These are phyloP conservation scores for Lasioglossum oenotherae DNA, from an alignment of 2,888 invertebrate species.

Conservation along the genomic window DNA sequence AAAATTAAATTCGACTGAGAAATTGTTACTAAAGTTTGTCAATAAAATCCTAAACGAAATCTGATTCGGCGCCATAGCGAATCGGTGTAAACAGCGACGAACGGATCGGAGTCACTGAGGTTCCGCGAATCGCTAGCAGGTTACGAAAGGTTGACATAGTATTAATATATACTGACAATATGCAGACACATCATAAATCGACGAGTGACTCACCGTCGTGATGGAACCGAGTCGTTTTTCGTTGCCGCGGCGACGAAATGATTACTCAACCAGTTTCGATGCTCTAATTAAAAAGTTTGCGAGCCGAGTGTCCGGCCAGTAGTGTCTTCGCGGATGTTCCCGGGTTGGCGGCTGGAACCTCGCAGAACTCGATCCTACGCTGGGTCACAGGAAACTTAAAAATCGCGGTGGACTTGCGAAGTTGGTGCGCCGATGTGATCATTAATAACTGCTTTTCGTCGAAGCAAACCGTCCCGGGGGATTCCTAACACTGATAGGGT, in stretches of 20 bases:
- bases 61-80: neutral
- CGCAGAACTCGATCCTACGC: neutral
- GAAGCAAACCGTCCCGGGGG: neutral
- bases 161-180: neutral
- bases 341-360: neutral
- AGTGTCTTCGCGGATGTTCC: neutral
- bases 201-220: neutral
- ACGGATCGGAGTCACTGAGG: neutral
- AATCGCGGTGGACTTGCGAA: neutral
- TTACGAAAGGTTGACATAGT: neutral
- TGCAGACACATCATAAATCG: neutral
- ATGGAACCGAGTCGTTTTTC: neutral
- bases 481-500: neutral
- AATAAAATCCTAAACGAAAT: neutral
- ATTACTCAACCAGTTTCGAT: constrained; percentile 5
- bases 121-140: neutral
- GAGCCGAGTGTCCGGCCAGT: neutral
- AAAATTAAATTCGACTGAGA: neutral
- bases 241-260: neutral
- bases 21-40: no score
- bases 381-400: neutral
- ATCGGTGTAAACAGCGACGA: neutral
- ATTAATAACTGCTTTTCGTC: neutral
- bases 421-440: constrained; percentile 5
- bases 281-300: constrained; percentile 1